A percentile compares a stretch with the other conserved stretches of the same genome.
phyloP scores from a whole-genome alignment of 2,888 invertebrate genomes.

The Caenorhabditis doughertyi region DNA sequence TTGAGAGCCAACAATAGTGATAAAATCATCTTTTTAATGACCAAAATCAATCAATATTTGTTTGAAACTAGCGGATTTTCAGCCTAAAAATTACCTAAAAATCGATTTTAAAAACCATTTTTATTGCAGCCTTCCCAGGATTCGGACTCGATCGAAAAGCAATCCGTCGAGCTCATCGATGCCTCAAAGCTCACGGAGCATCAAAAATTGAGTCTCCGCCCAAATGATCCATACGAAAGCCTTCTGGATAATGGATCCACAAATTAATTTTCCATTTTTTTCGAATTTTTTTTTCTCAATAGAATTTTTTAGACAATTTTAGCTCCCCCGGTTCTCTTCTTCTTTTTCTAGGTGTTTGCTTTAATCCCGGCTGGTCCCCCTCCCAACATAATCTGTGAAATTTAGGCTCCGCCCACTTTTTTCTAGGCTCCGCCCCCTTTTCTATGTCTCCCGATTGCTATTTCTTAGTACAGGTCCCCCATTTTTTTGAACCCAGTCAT shows the following conservation, averaged over 20 bases:
- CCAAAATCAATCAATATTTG: too few relatives aligned
- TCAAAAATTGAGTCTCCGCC: slow-evolving; percentile 4
- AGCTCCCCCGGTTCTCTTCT: not conserved
- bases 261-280: not conserved
- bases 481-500: not conserved
- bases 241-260: slow-evolving; percentile 1
- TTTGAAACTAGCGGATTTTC: too few relatives aligned
- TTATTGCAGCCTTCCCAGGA: slow-evolving; percentile 14
- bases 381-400: not conserved
- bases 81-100: too few relatives aligned
- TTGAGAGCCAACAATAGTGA: too few relatives aligned
- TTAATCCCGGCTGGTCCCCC: not conserved
- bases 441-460: not conserved
- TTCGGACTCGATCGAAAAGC: slow-evolving; percentile 36
- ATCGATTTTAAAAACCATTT: too few relatives aligned
- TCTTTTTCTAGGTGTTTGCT: slow-evolving; percentile 2
- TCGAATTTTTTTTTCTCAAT: not conserved
- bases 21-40: too few relatives aligned
- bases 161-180: slow-evolving; percentile 46
- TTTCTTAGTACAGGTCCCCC: too few relatives aligned
- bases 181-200: slow-evolving; percentile 13
- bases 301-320: too few relatives aligned
- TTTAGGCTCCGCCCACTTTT: not conserved
- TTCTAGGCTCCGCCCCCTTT: not conserved
- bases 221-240: slow-evolving; percentile 30